Evolutionary conservation across 2,113 vertebrate genomes (phyloP), one percentile per base, ranked within the genome.

Genomic region (Spermophilus dauricus): DNA sequence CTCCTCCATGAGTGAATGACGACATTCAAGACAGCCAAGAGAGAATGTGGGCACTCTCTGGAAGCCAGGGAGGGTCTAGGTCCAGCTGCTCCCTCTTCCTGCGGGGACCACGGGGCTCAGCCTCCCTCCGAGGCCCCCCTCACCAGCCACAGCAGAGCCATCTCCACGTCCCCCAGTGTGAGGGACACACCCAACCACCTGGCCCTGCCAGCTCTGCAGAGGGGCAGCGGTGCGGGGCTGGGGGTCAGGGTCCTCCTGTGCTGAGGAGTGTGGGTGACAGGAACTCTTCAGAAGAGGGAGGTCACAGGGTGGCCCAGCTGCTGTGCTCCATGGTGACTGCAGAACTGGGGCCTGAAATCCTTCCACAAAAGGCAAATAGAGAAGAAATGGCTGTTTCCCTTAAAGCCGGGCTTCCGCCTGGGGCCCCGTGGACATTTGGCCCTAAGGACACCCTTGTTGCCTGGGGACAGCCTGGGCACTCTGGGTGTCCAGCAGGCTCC

Each of bases 1-100:
- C 94, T 95, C 83, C 82, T 94, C 89, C 96, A 58, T 83, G 95
- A 97, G 93, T 94, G 97, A 77, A 94, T 96, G 96, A 97, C 78
- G 94, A 92, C 91, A 96, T 94, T 72, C 80, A 37, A 56, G 73
- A 51, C 28, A 13, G 80, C 61, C 48, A 45, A 75, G 89, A 85
- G 84, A 28, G 63, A 9, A 24, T 1, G 32, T 65, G 4, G 78
- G 32, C 2, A 7, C 39, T 76, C 75, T 14, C 72, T 5, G 13
- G 28, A 24, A 53, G 10, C 9, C 1, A 32, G 56, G n/a, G 69
- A 12, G 14, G 37, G 67, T 51, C 61, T 34, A 28, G 20, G 18
- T 56, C 56, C 37, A 69, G 87, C 30, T 20, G 8, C 11, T 18
- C 51, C 65, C 10, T 3, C 22, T 6, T 42, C 63, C 67, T 0